Percentiles rank a stretch among this genome's conserved stretches.
Conservation (phyloP, 2,888 invertebrate species). For the Nephrocerus scutellatus region DNA sequence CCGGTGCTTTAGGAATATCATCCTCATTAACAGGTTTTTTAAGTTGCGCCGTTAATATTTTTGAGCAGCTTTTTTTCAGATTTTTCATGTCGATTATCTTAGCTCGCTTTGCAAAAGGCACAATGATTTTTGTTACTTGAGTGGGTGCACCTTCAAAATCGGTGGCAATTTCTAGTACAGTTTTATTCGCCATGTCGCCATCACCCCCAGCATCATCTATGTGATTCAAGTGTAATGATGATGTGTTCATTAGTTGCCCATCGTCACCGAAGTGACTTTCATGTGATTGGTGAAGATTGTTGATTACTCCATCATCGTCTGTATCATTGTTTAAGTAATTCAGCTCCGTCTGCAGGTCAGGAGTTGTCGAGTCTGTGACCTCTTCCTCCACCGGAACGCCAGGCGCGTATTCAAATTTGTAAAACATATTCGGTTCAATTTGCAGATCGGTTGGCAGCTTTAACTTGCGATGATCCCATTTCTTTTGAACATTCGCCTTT, state of each 20-base stretch:
- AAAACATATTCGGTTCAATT: conserved; percentile 35
- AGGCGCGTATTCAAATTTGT: conserved; percentile 34
- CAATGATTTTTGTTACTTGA: conserved; percentile 51
- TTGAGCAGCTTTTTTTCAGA: conserved; percentile 71
- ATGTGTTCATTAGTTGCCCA: conserved; percentile 16
- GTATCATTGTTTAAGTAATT: no score
- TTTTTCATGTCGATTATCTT: conserved; percentile 83
- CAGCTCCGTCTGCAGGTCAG: conserved; percentile 17
- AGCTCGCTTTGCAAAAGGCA: conserved; percentile 73
- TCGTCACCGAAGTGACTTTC: conserved; percentile 27
- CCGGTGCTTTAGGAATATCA: conserved; percentile 27
- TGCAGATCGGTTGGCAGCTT: conserved; percentile 41
- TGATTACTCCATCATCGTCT: conserved; percentile 10
- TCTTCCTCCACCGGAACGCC: conserved; percentile 30
- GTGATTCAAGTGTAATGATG: conserved; percentile 1
- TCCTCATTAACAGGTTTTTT: conserved; percentile 20
- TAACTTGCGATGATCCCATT: conserved; percentile 45
- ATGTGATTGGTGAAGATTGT: conserved; percentile 14
- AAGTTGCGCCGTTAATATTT: conserved; percentile 49
- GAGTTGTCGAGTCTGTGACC: conserved; percentile 13
- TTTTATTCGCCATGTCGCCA: no score
- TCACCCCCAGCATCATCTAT: conserved; percentile 26
- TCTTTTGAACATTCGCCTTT: conserved; percentile 40
- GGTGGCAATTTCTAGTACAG: conserved; percentile 47
- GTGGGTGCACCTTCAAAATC: conserved; percentile 63